Base-by-base conservation (phyloP, 2,888 invertebrate genomes). In the Trichogramma dendrolimi region DNA sequence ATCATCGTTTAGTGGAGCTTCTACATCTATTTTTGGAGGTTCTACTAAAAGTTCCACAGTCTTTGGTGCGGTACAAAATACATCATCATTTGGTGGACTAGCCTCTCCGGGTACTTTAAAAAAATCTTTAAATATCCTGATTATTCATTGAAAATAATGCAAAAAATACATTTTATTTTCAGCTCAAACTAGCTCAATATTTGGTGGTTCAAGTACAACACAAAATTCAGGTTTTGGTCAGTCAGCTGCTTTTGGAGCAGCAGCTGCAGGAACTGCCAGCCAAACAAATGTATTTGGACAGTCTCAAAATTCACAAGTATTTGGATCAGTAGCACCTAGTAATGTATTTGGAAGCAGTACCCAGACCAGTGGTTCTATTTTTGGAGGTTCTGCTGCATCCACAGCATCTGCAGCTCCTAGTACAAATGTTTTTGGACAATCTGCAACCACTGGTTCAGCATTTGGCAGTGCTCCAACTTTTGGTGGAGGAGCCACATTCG, bases 401-500 rank as follows among this genome's bases (percentile, higher is more conserved):
- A 56, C 69, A 5, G 67, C 39, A 47, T 44, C 55, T 7, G 27
- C 61, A 27, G 27, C 53, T 8, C 43, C 48, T 5, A 60, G 64
- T 3, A 46, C 60, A 6, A 42, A 55, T 2, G 49, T 63, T 6
- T 66, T 65, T 7, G 63, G 64, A 3, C 58, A 62, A 11, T 6
- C 64, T 14, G 43, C 62, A 11, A 72, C 71, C 47, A 68, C 68
- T 0, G 62, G 67, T 4, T 57, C 72, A 4, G 69, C 71, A 4
- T 79, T 76, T 58, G 76, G 76, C 6, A 71, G 71, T 42, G 71
- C 70, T 10, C 72, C 72, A 7, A 71, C 72, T 10, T 80, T 79
- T 58, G 73, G 74, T 0, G 65, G 67, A 7, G 51, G 67, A 6
- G 54, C 70, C 8, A 67, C 61, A n/a, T 76, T 76, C 38, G 67